A percentile compares a stretch with the other conserved stretches of the same genome.
phyloP scores from a whole-genome alignment of 2,113 vertebrate genomes.

The Chascanopsetta lugubris region DNA sequence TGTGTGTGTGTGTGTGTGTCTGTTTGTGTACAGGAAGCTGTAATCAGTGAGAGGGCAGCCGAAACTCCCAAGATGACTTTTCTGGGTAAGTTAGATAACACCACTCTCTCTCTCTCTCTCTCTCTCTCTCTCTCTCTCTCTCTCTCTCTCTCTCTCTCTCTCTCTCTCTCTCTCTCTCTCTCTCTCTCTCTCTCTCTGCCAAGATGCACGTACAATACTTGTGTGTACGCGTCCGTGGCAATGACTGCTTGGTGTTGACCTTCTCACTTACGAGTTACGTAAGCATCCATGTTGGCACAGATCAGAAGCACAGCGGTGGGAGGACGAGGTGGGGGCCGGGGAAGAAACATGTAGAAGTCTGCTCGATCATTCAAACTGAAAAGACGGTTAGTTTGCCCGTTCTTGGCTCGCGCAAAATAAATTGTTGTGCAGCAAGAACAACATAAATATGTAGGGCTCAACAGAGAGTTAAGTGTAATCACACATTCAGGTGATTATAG shows the following conservation, averaged over 20 bases:
- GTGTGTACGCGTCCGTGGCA: slow-evolving; percentile 26
- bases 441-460: too few relatives aligned
- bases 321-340: not conserved
- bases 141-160: slow-evolving; percentile 28
- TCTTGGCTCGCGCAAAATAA: too few relatives aligned
- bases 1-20: not conserved
- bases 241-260: slow-evolving; percentile 60
- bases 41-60: slow-evolving; percentile 25
- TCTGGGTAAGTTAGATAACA: slow-evolving; percentile 65
- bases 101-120: slow-evolving; percentile 54
- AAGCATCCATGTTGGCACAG: slow-evolving; percentile 59
- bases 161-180: slow-evolving; percentile 26
- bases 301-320: slow-evolving; percentile 18
- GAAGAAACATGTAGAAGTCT: not conserved
- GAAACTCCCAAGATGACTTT: slow-evolving; percentile 60
- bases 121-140: slow-evolving; percentile 12
- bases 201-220: slow-evolving; percentile 19
- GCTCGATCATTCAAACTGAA: too few relatives aligned
- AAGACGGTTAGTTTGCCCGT: too few relatives aligned
- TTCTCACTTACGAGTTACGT: slow-evolving; percentile 72
- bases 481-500: too few relatives aligned
- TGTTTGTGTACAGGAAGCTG: slow-evolving; percentile 24
- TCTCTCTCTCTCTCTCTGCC: slow-evolving; percentile 26
- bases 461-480: too few relatives aligned
- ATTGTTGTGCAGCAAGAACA: too few relatives aligned